phyloP scores from a whole-genome alignment of 92 coral and sea anemone species.

The Meandrina meandrites region DNA sequence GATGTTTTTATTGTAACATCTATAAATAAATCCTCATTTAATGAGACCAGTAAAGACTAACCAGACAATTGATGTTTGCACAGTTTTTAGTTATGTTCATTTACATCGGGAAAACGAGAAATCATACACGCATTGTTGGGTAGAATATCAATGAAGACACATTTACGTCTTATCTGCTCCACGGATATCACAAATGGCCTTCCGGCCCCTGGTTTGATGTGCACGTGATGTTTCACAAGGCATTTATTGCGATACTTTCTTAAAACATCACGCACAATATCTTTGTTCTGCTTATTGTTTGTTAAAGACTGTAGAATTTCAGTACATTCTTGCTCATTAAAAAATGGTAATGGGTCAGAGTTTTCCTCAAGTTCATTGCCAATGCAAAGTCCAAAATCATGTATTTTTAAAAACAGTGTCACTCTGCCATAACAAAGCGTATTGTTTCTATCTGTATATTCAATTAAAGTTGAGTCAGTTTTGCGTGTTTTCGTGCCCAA shows the following conservation, averaged over 20 bases:
- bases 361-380: constrained; percentile 11
- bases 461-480: constrained; percentile 36
- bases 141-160: constrained; percentile 29
- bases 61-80: constrained; percentile 2
- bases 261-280: constrained; percentile 26
- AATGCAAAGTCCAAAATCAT: constrained; percentile 9
- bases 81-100: constrained; percentile 37
- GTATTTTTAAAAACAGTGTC: constrained; percentile 15
- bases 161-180: constrained; percentile 34
- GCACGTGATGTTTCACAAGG: constrained; percentile 34
- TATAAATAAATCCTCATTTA: no score
- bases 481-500: constrained; percentile 34
- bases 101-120: constrained; percentile 32
- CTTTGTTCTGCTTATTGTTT: constrained; percentile 20
- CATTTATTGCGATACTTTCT: constrained; percentile 31
- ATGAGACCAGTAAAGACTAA: no score
- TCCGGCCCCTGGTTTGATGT: constrained; percentile 32
- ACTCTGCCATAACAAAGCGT: constrained; percentile 30
- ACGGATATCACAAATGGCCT: constrained; percentile 33
- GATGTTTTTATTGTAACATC: no score
- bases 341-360: constrained; percentile 8
- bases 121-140: constrained; percentile 24
- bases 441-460: constrained; percentile 29
- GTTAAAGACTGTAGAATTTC: constrained; percentile 15
- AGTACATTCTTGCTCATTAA: constrained; percentile 9